Evolutionary conservation across 2,797 vertebrate genomes (phyloP).

Genomic region (Spinus olivaceus): DNA sequence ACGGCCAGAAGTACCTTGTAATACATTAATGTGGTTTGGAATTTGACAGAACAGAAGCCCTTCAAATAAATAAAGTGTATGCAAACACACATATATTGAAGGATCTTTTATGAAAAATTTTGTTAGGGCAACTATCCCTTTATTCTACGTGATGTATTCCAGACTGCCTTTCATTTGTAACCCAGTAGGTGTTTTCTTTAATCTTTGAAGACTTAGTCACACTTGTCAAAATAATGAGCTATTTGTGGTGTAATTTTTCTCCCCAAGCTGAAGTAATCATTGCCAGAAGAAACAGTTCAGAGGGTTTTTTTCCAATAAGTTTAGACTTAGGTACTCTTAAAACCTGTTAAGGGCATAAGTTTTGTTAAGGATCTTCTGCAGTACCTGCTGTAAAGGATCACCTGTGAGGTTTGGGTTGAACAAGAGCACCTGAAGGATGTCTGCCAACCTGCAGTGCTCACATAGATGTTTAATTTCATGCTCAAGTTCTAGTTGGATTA

Average conservation of each 20-base stretch:
- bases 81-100: background rate
- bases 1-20: background rate
- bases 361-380: background rate
- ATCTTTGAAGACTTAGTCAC: constrained; percentile 33
- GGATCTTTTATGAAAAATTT: background rate
- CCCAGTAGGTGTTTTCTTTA: constrained; percentile 29
- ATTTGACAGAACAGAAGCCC: background rate
- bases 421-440: background rate
- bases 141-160: constrained; percentile 20
- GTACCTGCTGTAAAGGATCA: background rate
- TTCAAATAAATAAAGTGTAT: background rate
- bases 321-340: background rate
- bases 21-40: background rate
- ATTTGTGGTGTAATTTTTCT: background rate
- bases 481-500: background rate
- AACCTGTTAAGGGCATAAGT: fast-evolving
- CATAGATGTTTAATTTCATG: background rate
- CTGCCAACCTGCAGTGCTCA: background rate
- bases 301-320: fast-evolving
- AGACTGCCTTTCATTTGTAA: constrained; percentile 37
- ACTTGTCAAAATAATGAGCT: constrained; percentile 54
- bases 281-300: background rate
- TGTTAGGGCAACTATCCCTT: background rate
- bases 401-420: background rate
- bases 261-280: background rate